These are phyloP conservation scores for Leptoclinus maculatus DNA, from an alignment of 2,797 vertebrate species.

Conservation along the genomic window DNA sequence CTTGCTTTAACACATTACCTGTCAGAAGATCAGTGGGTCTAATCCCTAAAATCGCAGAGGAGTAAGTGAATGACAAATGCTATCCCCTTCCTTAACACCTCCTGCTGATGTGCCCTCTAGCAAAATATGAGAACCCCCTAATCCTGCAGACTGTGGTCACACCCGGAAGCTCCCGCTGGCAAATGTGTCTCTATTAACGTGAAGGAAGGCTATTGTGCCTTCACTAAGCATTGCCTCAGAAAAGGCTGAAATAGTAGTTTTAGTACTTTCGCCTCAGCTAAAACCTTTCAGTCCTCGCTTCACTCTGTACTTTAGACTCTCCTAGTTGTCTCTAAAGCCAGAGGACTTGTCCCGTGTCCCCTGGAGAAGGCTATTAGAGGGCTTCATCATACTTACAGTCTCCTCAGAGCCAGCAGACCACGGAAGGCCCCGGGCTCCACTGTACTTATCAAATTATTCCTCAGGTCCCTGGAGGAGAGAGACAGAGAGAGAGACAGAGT, in stretches of 20 bases:
- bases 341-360: conserved; percentile 37
- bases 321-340: conserved; percentile 50
- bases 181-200: conserved; percentile 3
- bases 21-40: conserved; percentile 7
- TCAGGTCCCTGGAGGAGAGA: conserved; percentile 88
- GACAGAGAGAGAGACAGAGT: conserved; percentile 33
- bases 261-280: conserved; percentile 34
- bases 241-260: conserved; percentile 24
- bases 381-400: conserved; percentile 89
- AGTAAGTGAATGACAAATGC: conserved; percentile 17
- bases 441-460: conserved; percentile 95
- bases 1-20: not conserved
- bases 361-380: conserved; percentile 52
- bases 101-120: conserved; percentile 21
- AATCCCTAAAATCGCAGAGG: not conserved
- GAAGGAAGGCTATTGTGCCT: not conserved
- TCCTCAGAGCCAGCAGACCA: conserved; percentile 90
- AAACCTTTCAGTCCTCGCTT: conserved; percentile 35
- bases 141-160: conserved; percentile 15
- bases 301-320: conserved; percentile 37
- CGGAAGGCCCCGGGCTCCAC: conserved; percentile 93
- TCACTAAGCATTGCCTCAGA: conserved; percentile 4
- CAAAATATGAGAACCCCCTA: conserved; percentile 25
- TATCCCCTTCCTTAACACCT: conserved; percentile 15
- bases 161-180: not conserved